Base-by-base conservation (phyloP, 2,797 vertebrate species). In the Sebastiscus tertius region DNA sequence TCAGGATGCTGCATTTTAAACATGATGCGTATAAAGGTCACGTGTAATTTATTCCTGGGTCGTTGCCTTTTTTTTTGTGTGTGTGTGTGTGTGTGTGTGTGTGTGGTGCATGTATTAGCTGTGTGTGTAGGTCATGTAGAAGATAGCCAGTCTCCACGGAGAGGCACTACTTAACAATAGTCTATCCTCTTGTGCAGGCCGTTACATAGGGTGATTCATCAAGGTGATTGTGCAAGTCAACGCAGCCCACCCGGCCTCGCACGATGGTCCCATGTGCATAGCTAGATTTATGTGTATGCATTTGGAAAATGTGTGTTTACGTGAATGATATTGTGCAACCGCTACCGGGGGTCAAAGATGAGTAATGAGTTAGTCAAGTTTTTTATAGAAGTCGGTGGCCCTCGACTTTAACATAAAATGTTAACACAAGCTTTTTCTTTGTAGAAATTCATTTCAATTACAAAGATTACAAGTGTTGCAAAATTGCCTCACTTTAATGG, bases 171-270 rank as follows among this genome's bases (percentile, higher is more conserved):
- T 91, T 75, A 90, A 91, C 87, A 90, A 87, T 84, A 88, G 88
- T 83, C 77, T 77, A 72, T 88, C 63, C 81, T 85, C 65, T 81
- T 66, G 64, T 85, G 81, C 75, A 67, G 71, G 64, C 66, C 20
- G 49, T 84, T 89, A 80, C 81, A 78, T 62, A 24, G 74, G 85
- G 88, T 93, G 91, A 94, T 95, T 93, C 86, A 95, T 95, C 91
- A 94, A 92, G 88, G 90, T 91, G 91, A 92, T 85, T 91, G 87
- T 72, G 78, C 86, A 81, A 91, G 93, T 93, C 90, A 90, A 78
- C 82, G 36, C 82, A 72, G 64, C 80, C 69, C 71, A 66, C 56
- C 73, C 24, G 79, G 84, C 88, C 86, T 81, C 81, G 86, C 85
- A 89, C 82, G 77, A 85, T 52, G 74, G 78, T 90, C 91, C 85